Base-by-base conservation (phyloP, 1,140 invertebrate genomes). In the Lucilia cuprina region DNA sequence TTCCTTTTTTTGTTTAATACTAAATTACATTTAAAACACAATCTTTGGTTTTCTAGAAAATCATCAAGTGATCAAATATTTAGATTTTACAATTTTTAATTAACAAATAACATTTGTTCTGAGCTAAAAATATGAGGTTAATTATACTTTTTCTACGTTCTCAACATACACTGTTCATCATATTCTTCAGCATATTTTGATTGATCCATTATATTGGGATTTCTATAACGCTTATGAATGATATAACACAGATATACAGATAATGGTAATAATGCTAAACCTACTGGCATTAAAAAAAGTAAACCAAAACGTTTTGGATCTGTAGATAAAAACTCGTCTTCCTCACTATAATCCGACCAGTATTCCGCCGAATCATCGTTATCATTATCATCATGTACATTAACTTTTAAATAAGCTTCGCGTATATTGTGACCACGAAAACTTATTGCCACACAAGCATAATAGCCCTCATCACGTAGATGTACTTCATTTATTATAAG, bases 381-480 rank as follows among this genome's bases (percentile, higher is more conserved):
- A 9, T 84, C 74, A 17, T 70, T 25, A 13, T 87, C 85, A 9
- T 84, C 74, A 14, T 74, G 34, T 2, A 85, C 74, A 35, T 87
- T 9, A 0, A 91, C 88, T 13, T 89, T 82, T 5, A 91, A 74
- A 83, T 87, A 89, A 4, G 89, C 88, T 77, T 91, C 89, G 0
- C 88, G 60, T 77, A 91, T 89, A 75, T 86, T 90, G 55, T 89
- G 86, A 0, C 89, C 89, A 2, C 86, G 85, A 86, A 88, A 90
- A 50, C 86, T 91, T 7, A 91, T 87, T 19, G 89, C 89, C 30
- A 87, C 89, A 70, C 89, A 91, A 19, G 88, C 89, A 60, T 90
- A 91, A 65, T 85, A 88, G 2, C 89, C 89, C 0, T 86, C 84
- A 84, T 91, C 89, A n/a, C 85, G 78, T 5, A 78, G n/a, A 0